Evolutionary conservation across 2,888 invertebrate genomes (phyloP).

Genomic region (Smittia aterrima): DNA sequence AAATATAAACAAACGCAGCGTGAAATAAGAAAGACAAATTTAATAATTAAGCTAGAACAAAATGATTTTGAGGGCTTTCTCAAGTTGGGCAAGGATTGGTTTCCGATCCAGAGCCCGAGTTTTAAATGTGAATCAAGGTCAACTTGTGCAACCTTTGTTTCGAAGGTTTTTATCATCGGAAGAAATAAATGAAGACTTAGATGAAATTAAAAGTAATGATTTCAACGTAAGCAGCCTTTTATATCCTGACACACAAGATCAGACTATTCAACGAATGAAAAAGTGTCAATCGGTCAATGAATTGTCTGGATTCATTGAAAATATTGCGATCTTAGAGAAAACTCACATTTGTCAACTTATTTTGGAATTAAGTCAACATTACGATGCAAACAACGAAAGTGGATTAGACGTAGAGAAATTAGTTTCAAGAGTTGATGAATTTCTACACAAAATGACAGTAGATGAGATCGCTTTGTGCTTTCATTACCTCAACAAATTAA

Average conservation of each 20-base stretch:
- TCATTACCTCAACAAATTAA: neutral
- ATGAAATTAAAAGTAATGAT: neutral
- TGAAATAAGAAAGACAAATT: no score
- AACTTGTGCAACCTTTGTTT: no score
- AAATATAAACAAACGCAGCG: no score
- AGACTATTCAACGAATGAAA: neutral
- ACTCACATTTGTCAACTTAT: neutral
- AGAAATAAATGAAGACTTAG: no score
- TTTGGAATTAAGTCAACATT: neutral
- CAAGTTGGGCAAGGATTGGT: no score
- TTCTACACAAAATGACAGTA: neutral
- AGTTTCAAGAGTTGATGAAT: neutral
- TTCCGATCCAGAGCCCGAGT: no score
- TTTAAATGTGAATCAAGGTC: no score
- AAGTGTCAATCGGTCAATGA: neutral
- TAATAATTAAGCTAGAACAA: no score
- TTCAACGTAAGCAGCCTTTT: neutral
- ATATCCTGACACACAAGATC: neutral
- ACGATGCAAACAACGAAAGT: neutral
- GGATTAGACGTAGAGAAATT: no score
- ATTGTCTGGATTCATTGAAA: neutral
- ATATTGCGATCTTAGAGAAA: neutral
- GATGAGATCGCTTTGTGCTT: neutral
- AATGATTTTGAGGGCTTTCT: no score
- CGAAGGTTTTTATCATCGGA: no score